Conservation (phyloP, 2,888 invertebrate genomes). For the Sesia apiformis region DNA sequence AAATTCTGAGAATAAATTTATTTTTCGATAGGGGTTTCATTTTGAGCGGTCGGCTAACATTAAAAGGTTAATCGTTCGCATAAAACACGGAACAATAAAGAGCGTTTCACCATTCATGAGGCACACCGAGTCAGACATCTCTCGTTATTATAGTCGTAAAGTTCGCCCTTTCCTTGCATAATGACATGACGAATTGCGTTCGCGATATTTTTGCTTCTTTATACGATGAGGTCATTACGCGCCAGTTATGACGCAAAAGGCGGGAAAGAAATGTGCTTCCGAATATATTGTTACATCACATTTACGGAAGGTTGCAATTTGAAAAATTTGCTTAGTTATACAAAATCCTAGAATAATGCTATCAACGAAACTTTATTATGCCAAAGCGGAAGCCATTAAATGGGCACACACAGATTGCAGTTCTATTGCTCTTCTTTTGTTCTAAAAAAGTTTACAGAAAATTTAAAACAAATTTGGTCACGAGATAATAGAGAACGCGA, state of each 20-base stretch:
- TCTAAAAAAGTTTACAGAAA: conserved; percentile 36
- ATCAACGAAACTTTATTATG: background rate
- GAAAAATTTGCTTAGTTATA: background rate
- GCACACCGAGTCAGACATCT: conserved; percentile 66
- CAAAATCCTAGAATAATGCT: background rate
- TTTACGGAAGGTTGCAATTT: background rate
- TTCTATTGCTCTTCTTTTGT: conserved; percentile 20
- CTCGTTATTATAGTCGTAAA: conserved; percentile 73
- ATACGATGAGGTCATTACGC: conserved; percentile 63
- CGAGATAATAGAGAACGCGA: conserved; percentile 65
- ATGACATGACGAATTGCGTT: conserved; percentile 73
- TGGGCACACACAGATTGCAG: background rate
- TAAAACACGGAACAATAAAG: conserved; percentile 71
- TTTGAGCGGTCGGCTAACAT: conserved; percentile 50
- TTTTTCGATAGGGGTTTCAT: conserved; percentile 33
- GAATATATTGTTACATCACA: conserved; percentile 20
- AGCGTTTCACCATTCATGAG: conserved; percentile 62
- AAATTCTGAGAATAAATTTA: background rate
- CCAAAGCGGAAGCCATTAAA: background rate
- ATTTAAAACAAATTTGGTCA: conserved; percentile 62
- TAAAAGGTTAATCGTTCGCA: conserved; percentile 73
- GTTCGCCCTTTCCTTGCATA: conserved; percentile 72
- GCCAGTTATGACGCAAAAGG: conserved; percentile 42
- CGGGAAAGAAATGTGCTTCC: conserved; percentile 28
- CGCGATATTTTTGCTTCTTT: conserved; percentile 69